Base-by-base conservation (phyloP, 2,888 invertebrate species). In the Synergus umbraculus region DNA sequence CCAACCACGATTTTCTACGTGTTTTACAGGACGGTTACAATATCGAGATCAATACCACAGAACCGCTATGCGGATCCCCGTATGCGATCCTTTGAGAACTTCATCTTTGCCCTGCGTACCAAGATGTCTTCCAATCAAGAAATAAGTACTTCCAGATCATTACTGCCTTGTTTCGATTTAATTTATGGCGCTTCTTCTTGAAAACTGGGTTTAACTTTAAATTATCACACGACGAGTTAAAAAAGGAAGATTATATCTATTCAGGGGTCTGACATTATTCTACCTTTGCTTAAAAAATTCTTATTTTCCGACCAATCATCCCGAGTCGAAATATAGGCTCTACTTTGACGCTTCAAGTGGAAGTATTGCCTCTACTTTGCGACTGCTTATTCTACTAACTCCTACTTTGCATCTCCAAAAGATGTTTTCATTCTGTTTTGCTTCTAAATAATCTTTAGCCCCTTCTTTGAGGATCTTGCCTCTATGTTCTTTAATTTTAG, bases 1-100 rank as follows among this genome's bases (percentile, higher is more conserved):
- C 80, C 80, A 60, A 76, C 76, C 79, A 78, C 22, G 82, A 82
- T 85, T 83, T 83, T 83, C 78, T 60, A 76, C 80, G 78, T 78
- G 73, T 76, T 78, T 78, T 73, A 69, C 76, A 76, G 76, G 76
- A 66, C 67, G 78, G 54, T 58, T 82, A 77, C 81, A 80, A 80
- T 87, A 87, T 87, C 87, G 86, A 86, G 82, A 87, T 87, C 87
- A 85, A 87, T 87, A 87, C 84, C 82, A 81, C 76, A 67, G 60
- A 77, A 76, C 73, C 73, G 73, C 73, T 73, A 73, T 73, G 49
- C 73, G 73, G 73, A 73, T 73, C 73, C 54, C 15, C 73, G 49
- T 66, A n/a, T 66, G 9, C 73, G 15, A 73, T 54, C 49, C 73
- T 73, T 73, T 73, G 73, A 73, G 73, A 73, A 73, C 73, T 73